A percentile compares a stretch with the other conserved stretches of the same genome.
These are phyloP conservation scores for Agelas oroides DNA, from an alignment of 37 sponge, comb jelly and placozoan species.

Conservation along the genomic window DNA sequence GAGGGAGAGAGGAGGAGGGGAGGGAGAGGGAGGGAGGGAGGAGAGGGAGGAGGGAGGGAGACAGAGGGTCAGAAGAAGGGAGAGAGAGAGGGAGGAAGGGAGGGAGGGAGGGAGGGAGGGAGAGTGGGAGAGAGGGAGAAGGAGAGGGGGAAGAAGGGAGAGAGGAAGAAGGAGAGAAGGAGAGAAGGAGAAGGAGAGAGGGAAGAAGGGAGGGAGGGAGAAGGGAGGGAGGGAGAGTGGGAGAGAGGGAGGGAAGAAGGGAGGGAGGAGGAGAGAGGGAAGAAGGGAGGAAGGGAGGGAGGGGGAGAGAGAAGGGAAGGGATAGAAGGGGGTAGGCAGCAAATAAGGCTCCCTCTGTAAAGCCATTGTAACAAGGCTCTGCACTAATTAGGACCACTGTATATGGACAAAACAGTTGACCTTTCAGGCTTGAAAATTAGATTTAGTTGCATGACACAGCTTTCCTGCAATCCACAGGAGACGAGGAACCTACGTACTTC, in stretches of 20 bases:
- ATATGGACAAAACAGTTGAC: no score
- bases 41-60: background rate
- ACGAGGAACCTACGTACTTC: conserved; percentile 25
- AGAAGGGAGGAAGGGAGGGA: background rate
- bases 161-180: background rate
- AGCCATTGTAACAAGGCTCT: no score
- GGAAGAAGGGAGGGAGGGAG: background rate
- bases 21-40: background rate
- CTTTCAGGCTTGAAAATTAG: no score
- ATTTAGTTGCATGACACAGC: no score
- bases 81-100: conserved; percentile 20
- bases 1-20: background rate
- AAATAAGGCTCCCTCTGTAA: no score
- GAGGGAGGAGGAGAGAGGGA: conserved; percentile 12
- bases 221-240: background rate
- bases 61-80: background rate
- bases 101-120: conserved; percentile 4
- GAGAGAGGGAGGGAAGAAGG: conserved; percentile 3
- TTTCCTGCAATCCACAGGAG: no score
- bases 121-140: background rate
- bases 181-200: background rate
- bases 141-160: background rate
- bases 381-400: no score
- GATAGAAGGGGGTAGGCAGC: no score
- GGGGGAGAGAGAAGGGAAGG: background rate